phyloP scores from a whole-genome alignment of 2,113 vertebrate genomes.

The Pitta sordida region DNA sequence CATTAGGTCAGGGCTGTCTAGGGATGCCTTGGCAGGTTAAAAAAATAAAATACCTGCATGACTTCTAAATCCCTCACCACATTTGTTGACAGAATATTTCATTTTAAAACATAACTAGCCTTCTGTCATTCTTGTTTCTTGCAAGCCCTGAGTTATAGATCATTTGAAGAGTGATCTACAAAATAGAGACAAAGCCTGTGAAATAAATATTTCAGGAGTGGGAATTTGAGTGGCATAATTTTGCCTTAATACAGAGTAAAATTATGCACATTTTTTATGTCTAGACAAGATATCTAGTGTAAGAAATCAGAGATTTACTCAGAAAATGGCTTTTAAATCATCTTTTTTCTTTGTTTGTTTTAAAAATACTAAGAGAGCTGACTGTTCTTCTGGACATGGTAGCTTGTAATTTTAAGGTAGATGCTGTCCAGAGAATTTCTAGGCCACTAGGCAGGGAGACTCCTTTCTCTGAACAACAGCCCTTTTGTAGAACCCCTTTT shows the following conservation, averaged over 20 bases:
- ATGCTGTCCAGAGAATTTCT: neutral
- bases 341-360: neutral
- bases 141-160: neutral
- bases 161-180: neutral
- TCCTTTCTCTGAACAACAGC: neutral
- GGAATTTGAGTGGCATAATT: neutral
- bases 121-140: neutral
- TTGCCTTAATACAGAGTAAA: neutral
- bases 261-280: accelerated
- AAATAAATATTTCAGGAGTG: neutral
- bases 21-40: neutral
- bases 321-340: neutral
- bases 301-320: neutral
- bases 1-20: neutral
- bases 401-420: neutral
- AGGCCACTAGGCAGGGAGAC: neutral
- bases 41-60: neutral
- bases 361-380: neutral
- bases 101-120: neutral
- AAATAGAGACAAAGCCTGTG: neutral
- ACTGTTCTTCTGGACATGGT: neutral
- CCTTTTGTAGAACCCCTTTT: neutral
- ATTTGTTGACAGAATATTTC: neutral
- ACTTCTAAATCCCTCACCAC: neutral
- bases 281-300: neutral